Evolutionary conservation across 92 coral and sea anemone species (phyloP), one percentile per base, ranked within the genome.

Genomic region (Epizoanthus stellaris): DNA sequence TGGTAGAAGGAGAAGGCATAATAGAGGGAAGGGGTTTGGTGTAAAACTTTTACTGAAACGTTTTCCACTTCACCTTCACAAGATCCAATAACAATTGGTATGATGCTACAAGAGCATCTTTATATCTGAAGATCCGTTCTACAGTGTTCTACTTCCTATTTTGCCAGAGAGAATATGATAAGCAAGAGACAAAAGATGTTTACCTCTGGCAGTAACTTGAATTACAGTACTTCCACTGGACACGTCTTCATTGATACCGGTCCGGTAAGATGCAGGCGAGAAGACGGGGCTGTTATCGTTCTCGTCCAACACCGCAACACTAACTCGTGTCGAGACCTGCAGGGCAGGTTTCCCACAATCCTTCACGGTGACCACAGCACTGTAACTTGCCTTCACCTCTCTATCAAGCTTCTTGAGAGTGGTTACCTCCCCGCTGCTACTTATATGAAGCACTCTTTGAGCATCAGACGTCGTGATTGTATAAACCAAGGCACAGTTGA

Each of bases 201-300:
- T 80, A 97, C 99, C 99, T 65, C 80, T 47, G 4, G 99, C 99
- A 38, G 91, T 83, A 3, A 97, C 97, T 85, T 93, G 94, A 17
- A 77, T 58, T 3, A 97, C 93, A 3, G 42, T 67, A 21, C 91
- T 88, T 7, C 93, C 89, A 16, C 45, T 45, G 19, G 90, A 81
- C 19, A 89, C 91, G 38, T 86, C 82, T 57, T 97, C 99, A 36
- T 64, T 80, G 21, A 94, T 88, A 19, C 83, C 70, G 5, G 86
- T 88, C 6, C 39, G 60, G 88, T 94, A 97, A 1, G 83, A 60
- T 4, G 86, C 68, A 30, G 67, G 80, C 6, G 95, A 60, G 74
- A 97, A 97, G 45, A 49, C 67, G 7, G 99, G 99, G 19, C 71
- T 39, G 61, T 85, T 87, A 64, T 97, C 99, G 42, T 97, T 97